phyloP scores from a whole-genome alignment of 2,797 vertebrate genomes.

The Poeciliopsis infans region DNA sequence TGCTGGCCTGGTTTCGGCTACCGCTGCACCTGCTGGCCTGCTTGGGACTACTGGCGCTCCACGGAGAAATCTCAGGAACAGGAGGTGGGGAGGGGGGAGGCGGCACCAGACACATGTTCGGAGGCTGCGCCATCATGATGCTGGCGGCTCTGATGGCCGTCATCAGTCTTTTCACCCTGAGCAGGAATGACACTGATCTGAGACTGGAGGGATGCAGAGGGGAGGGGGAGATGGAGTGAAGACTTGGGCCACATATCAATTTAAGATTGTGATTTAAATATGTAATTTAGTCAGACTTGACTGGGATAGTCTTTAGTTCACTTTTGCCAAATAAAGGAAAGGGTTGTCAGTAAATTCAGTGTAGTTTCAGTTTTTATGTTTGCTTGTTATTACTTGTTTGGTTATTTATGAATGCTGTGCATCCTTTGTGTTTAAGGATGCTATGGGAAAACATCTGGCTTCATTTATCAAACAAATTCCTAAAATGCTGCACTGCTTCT shows the following conservation, averaged over 20 bases:
- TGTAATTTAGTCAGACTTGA: constrained; percentile 17
- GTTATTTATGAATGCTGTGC: neutral
- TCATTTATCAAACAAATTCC: constrained; percentile 18
- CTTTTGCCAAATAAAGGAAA: constrained; percentile 45
- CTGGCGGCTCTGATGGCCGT: constrained; percentile 89
- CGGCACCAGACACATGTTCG: constrained; percentile 92
- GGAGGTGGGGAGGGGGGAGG: constrained; percentile 87
- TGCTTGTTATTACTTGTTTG: constrained; percentile 1
- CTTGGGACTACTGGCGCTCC: constrained; percentile 88
- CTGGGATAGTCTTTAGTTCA: constrained; percentile 9
- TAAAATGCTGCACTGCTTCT: constrained; percentile 1
- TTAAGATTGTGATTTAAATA: constrained; percentile 27
- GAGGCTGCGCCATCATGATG: constrained; percentile 87
- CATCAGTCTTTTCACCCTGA: constrained; percentile 88
- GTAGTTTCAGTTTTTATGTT: constrained; percentile 9
- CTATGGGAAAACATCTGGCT: constrained; percentile 7
- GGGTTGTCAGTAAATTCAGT: neutral
- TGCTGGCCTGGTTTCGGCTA: constrained; percentile 91
- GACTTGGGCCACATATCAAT: neutral
- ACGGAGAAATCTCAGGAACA: constrained; percentile 87
- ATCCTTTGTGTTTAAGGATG: neutral
- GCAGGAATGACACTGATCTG: constrained; percentile 86
- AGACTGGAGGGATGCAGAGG: constrained; percentile 78
- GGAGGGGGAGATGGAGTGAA: constrained; percentile 71
- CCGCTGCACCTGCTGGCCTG: constrained; percentile 91